These are phyloP conservation scores for Ageneiosus marmoratus DNA, from an alignment of 2,113 vertebrate genomes.

Conservation along the genomic window DNA sequence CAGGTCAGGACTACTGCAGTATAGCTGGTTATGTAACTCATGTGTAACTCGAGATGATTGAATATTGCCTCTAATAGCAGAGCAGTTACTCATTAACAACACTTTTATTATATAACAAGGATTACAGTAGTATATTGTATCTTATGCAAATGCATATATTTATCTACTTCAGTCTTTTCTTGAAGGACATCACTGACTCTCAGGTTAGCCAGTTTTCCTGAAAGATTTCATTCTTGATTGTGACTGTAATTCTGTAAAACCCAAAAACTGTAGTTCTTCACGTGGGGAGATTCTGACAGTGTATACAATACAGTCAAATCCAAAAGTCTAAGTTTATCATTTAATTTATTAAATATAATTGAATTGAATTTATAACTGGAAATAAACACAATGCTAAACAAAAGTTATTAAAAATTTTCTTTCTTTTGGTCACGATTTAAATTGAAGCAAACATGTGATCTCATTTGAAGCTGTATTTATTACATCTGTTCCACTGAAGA, in stretches of 20 bases:
- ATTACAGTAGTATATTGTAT: not conserved
- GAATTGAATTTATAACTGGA: too few species aligned
- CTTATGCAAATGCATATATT: not conserved
- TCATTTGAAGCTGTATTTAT: too few species aligned
- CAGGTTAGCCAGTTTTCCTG: not conserved
- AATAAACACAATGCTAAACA: too few species aligned
- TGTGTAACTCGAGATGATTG: not conserved
- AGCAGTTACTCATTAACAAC: not conserved
- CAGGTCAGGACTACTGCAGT: not conserved
- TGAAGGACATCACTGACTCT: not conserved
- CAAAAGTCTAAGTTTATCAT: too few species aligned
- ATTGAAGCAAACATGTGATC: too few species aligned
- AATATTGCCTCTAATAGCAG: not conserved
- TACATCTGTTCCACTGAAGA: not conserved
- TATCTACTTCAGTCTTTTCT: not conserved
- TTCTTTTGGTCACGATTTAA: too few species aligned
- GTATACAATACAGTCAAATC: not conserved
- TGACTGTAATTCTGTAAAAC: not conserved
- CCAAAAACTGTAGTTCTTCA: not conserved
- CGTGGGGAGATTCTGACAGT: not conserved
- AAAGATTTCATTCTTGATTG: not conserved
- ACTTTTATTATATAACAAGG: not conserved
- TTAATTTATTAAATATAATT: too few species aligned
- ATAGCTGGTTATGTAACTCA: not conserved
- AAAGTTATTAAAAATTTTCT: too few species aligned